Evolutionary conservation across 2,888 invertebrate genomes (phyloP), one percentile per base, ranked within the genome.

Genomic region (Brachypterus glaber): DNA sequence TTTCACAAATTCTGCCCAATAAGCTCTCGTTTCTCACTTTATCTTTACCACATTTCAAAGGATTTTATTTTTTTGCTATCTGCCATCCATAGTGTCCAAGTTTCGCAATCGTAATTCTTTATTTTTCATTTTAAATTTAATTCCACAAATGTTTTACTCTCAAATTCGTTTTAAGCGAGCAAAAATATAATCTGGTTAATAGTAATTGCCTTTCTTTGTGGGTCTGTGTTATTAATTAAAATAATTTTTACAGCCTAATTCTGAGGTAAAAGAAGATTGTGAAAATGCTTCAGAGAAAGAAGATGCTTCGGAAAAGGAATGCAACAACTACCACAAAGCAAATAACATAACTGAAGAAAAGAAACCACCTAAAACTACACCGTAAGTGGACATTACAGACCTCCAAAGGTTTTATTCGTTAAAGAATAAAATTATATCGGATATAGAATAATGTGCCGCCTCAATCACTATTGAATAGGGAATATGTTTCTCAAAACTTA

Each of bases 361-460:
- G 50, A 70, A 74, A 51, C 66, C 67, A 54, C 56, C 70, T 50
- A 71, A 69, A 49, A 71, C 76, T 48, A 78, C 77, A 47, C 79
- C 79, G 80, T 80, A 64, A 74, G 75, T 62, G 17, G 18, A 13
- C 11, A 30, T 30, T 25, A 35, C 5, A 9, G 12, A 14, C 14
- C 12, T 13, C 25, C 26, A 2, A 12, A 15, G 9, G 33, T 16
- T 36, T 8, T 8, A 18, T 3, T 26, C 27, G 8, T 33, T n/a
- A 18, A n/a, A n/a, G n/a, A n/a, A n/a, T n/a, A n/a, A n/a, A n/a
- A n/a, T n/a, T n/a, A n/a, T n/a, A n/a, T n/a, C n/a, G n/a, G n/a
- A n/a, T n/a, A n/a, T n/a, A n/a, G n/a, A n/a, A n/a, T n/a, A n/a
- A n/a, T n/a, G n/a, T n/a, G n/a, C n/a, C n/a, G n/a, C n/a, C n/a